phyloP scores from a whole-genome alignment of 1,140 invertebrate species.

The Agrypnia vestita region DNA sequence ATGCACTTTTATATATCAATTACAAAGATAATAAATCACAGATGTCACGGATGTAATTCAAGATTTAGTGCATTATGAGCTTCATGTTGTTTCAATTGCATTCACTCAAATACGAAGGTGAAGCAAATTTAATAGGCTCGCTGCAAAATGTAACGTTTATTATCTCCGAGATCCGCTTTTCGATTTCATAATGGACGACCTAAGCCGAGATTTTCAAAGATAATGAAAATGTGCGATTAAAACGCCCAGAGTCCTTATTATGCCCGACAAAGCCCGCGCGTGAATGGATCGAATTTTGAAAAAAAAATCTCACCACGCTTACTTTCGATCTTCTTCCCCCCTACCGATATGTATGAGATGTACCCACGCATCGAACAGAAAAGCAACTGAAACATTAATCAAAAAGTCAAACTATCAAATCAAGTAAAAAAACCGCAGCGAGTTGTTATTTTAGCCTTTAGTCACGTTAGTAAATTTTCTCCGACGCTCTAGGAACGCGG shows the following conservation, averaged over 20 bases:
- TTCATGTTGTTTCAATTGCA: too few relatives aligned
- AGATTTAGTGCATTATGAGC: too few relatives aligned
- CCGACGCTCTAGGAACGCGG: not conserved
- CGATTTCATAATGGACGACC: too few relatives aligned
- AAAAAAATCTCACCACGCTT: conserved; percentile 8
- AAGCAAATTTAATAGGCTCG: too few relatives aligned
- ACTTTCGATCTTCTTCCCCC: conserved; percentile 22
- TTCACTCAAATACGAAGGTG: too few relatives aligned
- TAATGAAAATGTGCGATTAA: too few relatives aligned
- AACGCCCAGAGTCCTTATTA: not conserved
- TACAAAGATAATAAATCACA: too few relatives aligned
- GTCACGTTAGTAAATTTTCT: not conserved
- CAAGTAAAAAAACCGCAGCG: not conserved
- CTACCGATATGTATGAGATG: not conserved
- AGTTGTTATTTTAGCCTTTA: not conserved
- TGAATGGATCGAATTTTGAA: conserved; percentile 4
- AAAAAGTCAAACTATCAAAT: not conserved
- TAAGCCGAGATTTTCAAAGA: too few relatives aligned
- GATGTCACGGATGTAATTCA: too few relatives aligned
- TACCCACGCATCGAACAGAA: not conserved
- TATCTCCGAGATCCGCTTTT: too few relatives aligned
- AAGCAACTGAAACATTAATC: not conserved
- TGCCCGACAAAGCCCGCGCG: not conserved
- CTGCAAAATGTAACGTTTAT: too few relatives aligned
- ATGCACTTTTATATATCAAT: too few relatives aligned